Evolutionary conservation across 2,797 vertebrate genomes (phyloP).

Genomic region (Distichodus sexfasciatus): DNA sequence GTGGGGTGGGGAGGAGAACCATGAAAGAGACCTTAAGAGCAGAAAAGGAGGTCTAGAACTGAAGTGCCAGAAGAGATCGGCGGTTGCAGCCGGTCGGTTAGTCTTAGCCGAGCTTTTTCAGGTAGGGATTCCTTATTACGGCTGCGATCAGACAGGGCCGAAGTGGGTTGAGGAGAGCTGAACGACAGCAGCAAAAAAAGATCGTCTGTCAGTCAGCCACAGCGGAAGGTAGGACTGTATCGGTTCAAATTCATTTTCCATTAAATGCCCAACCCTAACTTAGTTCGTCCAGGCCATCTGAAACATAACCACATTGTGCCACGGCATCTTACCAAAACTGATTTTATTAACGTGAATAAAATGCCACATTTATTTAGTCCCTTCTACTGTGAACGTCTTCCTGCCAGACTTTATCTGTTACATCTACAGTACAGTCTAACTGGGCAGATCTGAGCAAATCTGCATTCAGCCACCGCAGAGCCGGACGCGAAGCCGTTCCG

Average conservation of each 20-base stretch:
- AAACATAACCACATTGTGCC: too few relatives aligned
- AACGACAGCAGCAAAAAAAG: not conserved
- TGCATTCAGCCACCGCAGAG: not conserved
- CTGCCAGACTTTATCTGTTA: not conserved
- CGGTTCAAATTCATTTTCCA: too few relatives aligned
- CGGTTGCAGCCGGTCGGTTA: not conserved
- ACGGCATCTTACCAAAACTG: not conserved
- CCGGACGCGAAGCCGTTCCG: not conserved
- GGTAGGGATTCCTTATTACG: not conserved
- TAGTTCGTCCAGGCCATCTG: too few relatives aligned
- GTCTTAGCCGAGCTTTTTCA: not conserved
- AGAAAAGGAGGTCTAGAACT: conserved; percentile 12
- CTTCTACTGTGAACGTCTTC: too few relatives aligned
- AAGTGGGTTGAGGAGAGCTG: not conserved
- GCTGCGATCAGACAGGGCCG: not conserved
- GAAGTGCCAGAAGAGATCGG: not conserved
- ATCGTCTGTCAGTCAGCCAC: too few relatives aligned
- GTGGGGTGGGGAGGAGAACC: not conserved
- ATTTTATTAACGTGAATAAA: not conserved
- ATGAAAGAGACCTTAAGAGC: conserved; percentile 5
- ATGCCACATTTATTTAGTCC: too few relatives aligned
- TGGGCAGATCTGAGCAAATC: not conserved
- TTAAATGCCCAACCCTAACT: too few relatives aligned
- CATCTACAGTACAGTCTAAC: not conserved
- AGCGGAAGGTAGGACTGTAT: too few relatives aligned